phyloP scores from a whole-genome alignment of 2,888 invertebrate species.

The Callyntrura guangdongensis region DNA sequence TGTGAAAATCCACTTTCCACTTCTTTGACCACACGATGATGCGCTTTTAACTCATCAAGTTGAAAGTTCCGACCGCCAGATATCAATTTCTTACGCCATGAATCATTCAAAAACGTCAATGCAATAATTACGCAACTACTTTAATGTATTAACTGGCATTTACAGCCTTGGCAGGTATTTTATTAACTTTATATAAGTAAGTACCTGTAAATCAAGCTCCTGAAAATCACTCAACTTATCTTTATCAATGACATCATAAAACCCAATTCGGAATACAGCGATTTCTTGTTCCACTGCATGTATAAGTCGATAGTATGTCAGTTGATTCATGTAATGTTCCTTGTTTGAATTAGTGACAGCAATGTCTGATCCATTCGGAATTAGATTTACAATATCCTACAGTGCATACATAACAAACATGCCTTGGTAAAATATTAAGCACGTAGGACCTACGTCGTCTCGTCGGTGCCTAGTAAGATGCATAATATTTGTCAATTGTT shows the following conservation, averaged over 20 bases:
- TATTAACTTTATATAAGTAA: too few relatives aligned
- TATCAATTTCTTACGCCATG: constrained; percentile 23
- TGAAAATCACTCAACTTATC: constrained; percentile 55
- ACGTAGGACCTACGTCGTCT: background rate
- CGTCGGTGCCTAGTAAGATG: too few relatives aligned
- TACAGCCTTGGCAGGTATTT: too few relatives aligned
- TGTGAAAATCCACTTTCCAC: constrained; percentile 2
- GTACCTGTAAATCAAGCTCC: constrained; percentile 52
- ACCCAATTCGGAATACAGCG: constrained; percentile 38
- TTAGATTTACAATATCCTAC: constrained; percentile 22
- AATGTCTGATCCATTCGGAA: constrained; percentile 49
- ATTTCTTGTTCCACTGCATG: constrained; percentile 55
- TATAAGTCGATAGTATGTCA: constrained; percentile 30
- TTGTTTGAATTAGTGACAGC: constrained; percentile 45
- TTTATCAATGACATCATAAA: constrained; percentile 39
- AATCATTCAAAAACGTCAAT: too few relatives aligned
- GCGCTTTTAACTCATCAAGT: constrained; percentile 25
- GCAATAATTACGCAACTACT: too few relatives aligned
- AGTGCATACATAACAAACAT: background rate
- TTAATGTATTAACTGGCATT: too few relatives aligned
- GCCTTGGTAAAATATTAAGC: background rate
- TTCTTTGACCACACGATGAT: constrained; percentile 54
- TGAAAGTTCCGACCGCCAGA: constrained; percentile 42
- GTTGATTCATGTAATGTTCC: constrained; percentile 56
- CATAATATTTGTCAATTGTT: background rate